Evolutionary conservation across 2,888 invertebrate species (phyloP).

Genomic region (Drosophila suboccidentalis): DNA sequence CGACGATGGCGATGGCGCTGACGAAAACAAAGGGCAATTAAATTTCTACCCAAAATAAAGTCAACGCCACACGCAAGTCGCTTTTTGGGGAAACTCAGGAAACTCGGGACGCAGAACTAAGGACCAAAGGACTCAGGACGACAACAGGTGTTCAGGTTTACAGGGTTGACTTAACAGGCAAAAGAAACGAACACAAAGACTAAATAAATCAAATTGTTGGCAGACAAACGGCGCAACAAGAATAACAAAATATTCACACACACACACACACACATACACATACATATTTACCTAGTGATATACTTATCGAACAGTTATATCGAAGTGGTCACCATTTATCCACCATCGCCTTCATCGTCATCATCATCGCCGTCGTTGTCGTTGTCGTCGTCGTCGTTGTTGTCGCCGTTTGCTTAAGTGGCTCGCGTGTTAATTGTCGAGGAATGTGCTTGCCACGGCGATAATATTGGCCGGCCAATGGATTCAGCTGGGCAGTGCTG

Average conservation of each 20-base stretch:
- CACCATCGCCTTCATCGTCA: conserved; percentile 55
- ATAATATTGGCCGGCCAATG: conserved; percentile 45
- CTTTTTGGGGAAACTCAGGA: conserved; percentile 6
- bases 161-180: conserved; percentile 65
- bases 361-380: conserved; percentile 28
- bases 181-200: conserved; percentile 27
- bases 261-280: conserved; percentile 12
- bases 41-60: conserved; percentile 66
- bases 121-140: conserved; percentile 17
- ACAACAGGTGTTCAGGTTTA: conserved; percentile 75
- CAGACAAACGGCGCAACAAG: conserved; percentile 63
- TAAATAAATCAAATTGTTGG: conserved; percentile 72
- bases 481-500: conserved; percentile 32
- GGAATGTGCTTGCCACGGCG: conserved; percentile 76
- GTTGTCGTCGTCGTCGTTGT: conserved; percentile 40
- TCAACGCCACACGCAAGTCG: conserved; percentile 67
- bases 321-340: conserved; percentile 70
- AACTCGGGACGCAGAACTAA: background rate
- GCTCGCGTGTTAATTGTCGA: conserved; percentile 80
- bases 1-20: conserved; percentile 63
- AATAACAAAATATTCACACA: conserved; percentile 35
- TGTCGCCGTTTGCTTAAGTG: conserved; percentile 78
- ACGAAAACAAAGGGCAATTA: conserved; percentile 82
- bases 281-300: conserved; percentile 3
- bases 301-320: conserved; percentile 76